These are phyloP conservation scores for Siphlonurus alternatus DNA, from an alignment of 2,888 invertebrate genomes.

Conservation along the genomic window DNA sequence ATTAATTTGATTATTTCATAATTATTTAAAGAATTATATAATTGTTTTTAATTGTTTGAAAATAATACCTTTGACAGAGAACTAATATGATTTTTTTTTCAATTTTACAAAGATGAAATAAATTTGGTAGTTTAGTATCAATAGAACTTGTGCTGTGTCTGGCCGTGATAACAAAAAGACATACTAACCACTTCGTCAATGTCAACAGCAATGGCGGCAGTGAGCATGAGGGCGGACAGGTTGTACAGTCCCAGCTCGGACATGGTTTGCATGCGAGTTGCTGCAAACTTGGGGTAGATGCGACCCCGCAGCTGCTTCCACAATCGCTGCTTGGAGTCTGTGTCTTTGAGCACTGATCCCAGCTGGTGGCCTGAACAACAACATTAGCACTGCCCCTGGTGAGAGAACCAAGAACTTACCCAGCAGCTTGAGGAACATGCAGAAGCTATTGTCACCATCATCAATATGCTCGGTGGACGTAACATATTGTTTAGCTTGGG, in stretches of 20 bases:
- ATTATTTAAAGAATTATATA: no score
- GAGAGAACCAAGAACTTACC: not conserved
- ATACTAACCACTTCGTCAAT: conserved; percentile 25
- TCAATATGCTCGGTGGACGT: conserved; percentile 1
- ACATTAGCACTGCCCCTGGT: not conserved
- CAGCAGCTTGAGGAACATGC: conserved; percentile 14
- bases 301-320: conserved; percentile 37
- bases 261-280: conserved; percentile 34
- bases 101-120: no score
- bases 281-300: conserved; percentile 38
- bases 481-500: conserved; percentile 10
- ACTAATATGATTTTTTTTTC: no score
- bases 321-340: not conserved
- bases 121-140: no score
- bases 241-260: conserved; percentile 37
- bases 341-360: not conserved
- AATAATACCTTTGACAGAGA: no score
- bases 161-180: conserved; percentile 7
- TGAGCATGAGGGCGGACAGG: conserved; percentile 30
- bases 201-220: conserved; percentile 28
- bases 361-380: not conserved
- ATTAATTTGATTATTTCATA: no score
- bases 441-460: conserved; percentile 21
- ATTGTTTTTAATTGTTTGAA: no score
- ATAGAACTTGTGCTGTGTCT: not conserved